A percentile compares a stretch with the other conserved stretches of the same genome.
Conservation (phyloP, 1,140 invertebrate genomes). For the Nasonia vitripennis region DNA sequence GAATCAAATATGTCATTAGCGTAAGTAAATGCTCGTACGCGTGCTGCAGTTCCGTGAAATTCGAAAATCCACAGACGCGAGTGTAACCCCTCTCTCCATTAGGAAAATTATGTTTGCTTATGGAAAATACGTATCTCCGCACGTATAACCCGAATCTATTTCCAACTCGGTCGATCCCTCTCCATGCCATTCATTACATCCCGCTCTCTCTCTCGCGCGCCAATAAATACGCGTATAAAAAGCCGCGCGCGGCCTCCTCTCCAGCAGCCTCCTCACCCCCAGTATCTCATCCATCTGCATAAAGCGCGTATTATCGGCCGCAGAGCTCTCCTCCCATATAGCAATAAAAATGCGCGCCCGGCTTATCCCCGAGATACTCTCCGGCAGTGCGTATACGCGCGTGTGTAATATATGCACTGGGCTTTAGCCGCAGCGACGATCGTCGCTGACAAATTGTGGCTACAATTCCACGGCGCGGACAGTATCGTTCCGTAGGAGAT, state of each 20-base stretch:
- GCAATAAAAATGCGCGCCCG: neutral
- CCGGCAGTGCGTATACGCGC: neutral
- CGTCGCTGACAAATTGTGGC: conserved; percentile 39
- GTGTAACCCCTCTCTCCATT: neutral
- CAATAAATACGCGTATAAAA: conserved; percentile 7
- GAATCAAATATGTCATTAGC: conserved; percentile 12
- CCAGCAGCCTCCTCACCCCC: neutral
- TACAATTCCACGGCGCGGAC: neutral
- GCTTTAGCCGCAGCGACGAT: conserved; percentile 11
- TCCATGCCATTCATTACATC: neutral
- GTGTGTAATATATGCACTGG: neutral
- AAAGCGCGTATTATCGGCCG: neutral
- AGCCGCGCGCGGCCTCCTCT: neutral
- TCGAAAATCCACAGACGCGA: neutral
- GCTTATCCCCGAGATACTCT: neutral
- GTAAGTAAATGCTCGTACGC: neutral
- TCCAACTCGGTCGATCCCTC: neutral
- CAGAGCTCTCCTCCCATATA: neutral
- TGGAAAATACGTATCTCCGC: conserved; percentile 6
- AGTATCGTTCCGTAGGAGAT: conserved; percentile 20
- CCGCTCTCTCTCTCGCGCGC: neutral
- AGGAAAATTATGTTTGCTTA: conserved; percentile 17
- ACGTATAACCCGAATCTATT: neutral
- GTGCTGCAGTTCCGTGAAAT: neutral
- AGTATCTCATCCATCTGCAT: neutral